These are phyloP conservation scores for Platygyra sinensis DNA, from an alignment of 64 coral and sea anemone genomes.

Conservation along the genomic window DNA sequence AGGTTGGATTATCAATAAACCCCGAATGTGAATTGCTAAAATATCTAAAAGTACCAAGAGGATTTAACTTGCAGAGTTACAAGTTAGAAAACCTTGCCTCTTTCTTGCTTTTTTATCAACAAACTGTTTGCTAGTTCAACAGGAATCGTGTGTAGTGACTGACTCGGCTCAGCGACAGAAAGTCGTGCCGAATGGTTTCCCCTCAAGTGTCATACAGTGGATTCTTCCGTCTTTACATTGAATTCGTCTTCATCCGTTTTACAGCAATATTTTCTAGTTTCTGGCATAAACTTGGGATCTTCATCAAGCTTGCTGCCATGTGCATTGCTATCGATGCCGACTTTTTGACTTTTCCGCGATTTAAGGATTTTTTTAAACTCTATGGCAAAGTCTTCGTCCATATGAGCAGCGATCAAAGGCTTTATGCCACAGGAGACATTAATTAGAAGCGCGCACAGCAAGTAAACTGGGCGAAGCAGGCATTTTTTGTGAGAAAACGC, in stretches of 20 bases:
- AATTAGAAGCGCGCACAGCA: neutral
- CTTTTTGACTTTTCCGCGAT: slow-evolving; percentile 17
- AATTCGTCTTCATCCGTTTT: neutral
- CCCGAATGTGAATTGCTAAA: too few relatives aligned
- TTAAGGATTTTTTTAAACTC: slow-evolving; percentile 29
- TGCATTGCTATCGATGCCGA: neutral
- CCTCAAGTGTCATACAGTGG: neutral
- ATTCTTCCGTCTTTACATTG: neutral
- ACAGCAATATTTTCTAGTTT: neutral
- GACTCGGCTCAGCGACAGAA: too few relatives aligned
- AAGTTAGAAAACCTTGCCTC: too few relatives aligned
- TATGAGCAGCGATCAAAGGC: neutral
- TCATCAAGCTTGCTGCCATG: neutral
- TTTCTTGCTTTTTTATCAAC: too few relatives aligned
- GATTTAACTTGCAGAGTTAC: too few relatives aligned
- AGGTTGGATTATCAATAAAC: too few relatives aligned
- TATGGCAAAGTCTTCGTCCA: neutral
- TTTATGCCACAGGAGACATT: slow-evolving; percentile 2
- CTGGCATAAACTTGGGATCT: neutral
- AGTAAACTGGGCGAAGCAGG: slow-evolving; percentile 22
- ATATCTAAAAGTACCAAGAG: too few relatives aligned
- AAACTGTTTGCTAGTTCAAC: too few relatives aligned
- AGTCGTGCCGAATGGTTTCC: too few relatives aligned
- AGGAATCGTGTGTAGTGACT: too few relatives aligned
- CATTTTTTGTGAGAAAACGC: slow-evolving; percentile 13